Percentiles rank a stretch among this genome's conserved stretches.
Evolutionary conservation across 2,113 vertebrate genomes (phyloP).

Genomic region (Ophthalmotilapia sp.): DNA sequence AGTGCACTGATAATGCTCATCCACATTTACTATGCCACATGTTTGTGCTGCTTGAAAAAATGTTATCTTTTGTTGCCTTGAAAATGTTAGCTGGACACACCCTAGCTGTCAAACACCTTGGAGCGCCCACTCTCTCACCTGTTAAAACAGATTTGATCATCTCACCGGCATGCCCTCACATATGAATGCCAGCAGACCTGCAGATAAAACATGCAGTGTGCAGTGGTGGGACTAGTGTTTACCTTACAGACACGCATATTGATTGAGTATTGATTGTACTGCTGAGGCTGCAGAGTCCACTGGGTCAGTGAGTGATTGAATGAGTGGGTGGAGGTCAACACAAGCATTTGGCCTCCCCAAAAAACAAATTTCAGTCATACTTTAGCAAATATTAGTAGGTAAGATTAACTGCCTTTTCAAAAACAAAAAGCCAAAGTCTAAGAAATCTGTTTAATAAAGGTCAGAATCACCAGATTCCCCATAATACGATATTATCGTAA

Average conservation of each 20-base stretch:
- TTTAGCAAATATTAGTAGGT: background rate
- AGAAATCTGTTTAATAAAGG: background rate
- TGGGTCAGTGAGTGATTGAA: background rate
- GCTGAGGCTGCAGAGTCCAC: background rate
- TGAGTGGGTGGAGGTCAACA: background rate
- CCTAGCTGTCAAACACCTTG: background rate
- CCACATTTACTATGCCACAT: background rate
- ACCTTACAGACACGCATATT: conserved; percentile 7
- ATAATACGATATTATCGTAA: background rate
- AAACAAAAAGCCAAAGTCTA: background rate
- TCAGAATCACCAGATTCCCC: background rate
- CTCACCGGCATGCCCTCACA: background rate
- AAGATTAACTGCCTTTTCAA: background rate
- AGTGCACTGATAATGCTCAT: background rate
- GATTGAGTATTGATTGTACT: conserved; percentile 16
- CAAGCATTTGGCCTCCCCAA: background rate
- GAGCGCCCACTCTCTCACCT: background rate
- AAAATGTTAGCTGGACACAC: background rate
- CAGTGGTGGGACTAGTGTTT: background rate
- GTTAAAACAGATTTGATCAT: background rate
- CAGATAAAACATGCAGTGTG: background rate
- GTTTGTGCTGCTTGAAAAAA: background rate
- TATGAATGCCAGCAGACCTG: background rate
- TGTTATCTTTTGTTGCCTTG: background rate
- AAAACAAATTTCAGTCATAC: background rate